Evolutionary conservation across 1,140 invertebrate genomes (phyloP), one percentile per base, ranked within the genome.

Genomic region (Trichoplusia ni): DNA sequence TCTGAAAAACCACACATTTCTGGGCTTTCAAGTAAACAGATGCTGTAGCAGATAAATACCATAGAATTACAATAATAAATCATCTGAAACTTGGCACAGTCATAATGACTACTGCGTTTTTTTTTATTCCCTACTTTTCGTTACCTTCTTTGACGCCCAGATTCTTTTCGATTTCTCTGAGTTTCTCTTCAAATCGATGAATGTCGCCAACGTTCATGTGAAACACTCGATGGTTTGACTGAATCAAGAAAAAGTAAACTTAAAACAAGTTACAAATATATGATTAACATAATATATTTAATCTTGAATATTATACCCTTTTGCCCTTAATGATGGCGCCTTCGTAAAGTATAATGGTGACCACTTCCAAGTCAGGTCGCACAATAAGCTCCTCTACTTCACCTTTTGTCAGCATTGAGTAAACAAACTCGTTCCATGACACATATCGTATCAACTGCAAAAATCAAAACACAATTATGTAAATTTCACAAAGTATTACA

Each of bases 381-480:
- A 98, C 94, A 69, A 97, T 95, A 38, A 99, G 90, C 88, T 97
- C 94, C 81, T 97, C 94, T 0, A 98, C 97, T 92, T 99, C 97
- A 13, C 98, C 97, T 90, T 97, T 97, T 0, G 95, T 93, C 37
- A 99, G 85, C 96, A 99, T 97, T 58, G 97, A 95, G 86, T 98
- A 95, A 1, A 98, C 92, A 92, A 99, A 98, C 91, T 99, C 97
- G 92, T 98, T 97, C 97, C 97, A 99, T 0, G 96, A 97, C 14
- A 98, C 95, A 89, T 95, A 97, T 33, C 93, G 79, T 4, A 92
- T 82, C 18, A 92, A 69, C 90, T 92, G 81, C n/a, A 44, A 86
- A 59, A 58, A 35, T 44, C 47, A 44, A 60, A 59, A 18, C 58
- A 62, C 53, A 63, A 8, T 31, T 16, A 31, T n/a, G n/a, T n/a